Base-by-base conservation (phyloP, 64 coral and sea anemone genomes). In the Dendronephthya gigantea region DNA sequence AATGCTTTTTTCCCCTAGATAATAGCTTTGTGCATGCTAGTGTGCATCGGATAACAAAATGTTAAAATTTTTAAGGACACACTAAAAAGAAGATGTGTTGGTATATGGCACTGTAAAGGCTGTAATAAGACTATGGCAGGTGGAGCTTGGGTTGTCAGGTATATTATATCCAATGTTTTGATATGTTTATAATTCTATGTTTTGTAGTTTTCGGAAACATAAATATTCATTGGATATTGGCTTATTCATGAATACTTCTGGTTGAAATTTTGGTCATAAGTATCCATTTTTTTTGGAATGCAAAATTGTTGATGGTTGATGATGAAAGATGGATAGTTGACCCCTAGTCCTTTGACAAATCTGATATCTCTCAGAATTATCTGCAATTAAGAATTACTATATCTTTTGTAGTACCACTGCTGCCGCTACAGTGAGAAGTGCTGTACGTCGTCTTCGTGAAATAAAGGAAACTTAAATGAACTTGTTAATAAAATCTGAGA, bases 71-170 rank as follows among this genome's bases (percentile, higher is more conserved):
- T 62, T 62, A 35, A 98, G 95, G 82, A 91, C 91, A 85, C 95
- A 34, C 82, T 98, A 45, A 98, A 98, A 27, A 90, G 95, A 33
- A 93, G 91, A 58, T 90, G 92, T 98, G 95, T 98, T 40, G 95
- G 95, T 13, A 98, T 98, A 50, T 98, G 95, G 95, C 39, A 98
- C 82, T 98, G 95, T 45, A 98, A 91, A 23, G 90, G 82, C 72
- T 98, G 95, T 84, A 91, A 91, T 83, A 98, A 93, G 69, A 98
- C 95, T 23, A 38, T 98, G 35, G 95, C 95, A 83, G 95, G 95
- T 82, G 95, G 95, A 88, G 95, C 95, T 0, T 98, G 95, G 95
- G 95, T 98, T 91, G 95, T 98, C 19, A 98, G 87, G 95, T 98
- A 91, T 49, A n/a, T n/a, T n/a, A 32, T 56, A 40, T 50, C 11